phyloP scores from a whole-genome alignment of 2,113 vertebrate species.

The Trochalopteron elliotii region DNA sequence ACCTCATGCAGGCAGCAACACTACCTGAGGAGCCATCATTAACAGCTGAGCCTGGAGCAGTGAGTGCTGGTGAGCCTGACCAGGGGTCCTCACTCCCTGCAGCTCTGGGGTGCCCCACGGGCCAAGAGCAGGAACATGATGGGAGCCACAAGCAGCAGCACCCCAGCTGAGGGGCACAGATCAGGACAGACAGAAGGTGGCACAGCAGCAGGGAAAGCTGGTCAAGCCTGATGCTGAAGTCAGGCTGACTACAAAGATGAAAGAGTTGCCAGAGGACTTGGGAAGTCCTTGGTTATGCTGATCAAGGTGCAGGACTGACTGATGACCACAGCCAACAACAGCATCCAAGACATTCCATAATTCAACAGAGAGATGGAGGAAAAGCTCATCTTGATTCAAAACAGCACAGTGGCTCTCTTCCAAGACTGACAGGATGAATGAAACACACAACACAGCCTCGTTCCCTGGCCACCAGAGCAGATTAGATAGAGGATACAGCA shows the following conservation, averaged over 20 bases:
- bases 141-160: background rate
- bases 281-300: rapidly evolving
- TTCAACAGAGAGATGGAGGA: background rate
- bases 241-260: background rate
- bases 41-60: background rate
- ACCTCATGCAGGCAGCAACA: background rate
- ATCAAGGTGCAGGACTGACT: background rate
- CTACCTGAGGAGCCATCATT: background rate
- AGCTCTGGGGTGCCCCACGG: rapidly evolving
- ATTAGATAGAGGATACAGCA: background rate
- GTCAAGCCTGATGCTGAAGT: background rate
- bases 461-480: background rate
- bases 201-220: background rate
- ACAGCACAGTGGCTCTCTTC: background rate
- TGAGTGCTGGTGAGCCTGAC: background rate
- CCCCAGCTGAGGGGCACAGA: rapidly evolving
- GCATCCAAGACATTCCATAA: background rate
- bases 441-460: rapidly evolving
- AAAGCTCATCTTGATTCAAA: background rate
- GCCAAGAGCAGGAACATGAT: background rate
- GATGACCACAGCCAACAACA: background rate
- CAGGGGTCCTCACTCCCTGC: background rate
- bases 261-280: background rate
- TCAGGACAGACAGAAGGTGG: background rate
- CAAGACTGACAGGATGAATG: background rate